phyloP scores from a whole-genome alignment of 2,113 vertebrate genomes.

The Psophia crepitans region DNA sequence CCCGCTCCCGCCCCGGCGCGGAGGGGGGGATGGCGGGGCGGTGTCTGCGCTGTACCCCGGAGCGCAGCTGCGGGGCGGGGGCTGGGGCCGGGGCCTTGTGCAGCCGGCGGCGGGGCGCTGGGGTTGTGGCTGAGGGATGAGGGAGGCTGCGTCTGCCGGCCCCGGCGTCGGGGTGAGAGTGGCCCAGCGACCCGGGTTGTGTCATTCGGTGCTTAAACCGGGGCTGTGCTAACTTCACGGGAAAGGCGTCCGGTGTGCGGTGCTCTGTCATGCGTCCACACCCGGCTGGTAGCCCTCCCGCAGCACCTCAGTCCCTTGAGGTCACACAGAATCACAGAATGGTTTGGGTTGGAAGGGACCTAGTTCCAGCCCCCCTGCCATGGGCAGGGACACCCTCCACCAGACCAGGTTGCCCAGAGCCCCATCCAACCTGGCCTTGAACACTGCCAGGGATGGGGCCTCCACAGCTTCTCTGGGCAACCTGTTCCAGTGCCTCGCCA shows the following conservation, averaged over 20 bases:
- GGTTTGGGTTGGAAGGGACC: too few species aligned
- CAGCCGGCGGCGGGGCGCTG: fast-evolving
- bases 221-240: too few species aligned
- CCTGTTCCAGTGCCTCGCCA: too few species aligned
- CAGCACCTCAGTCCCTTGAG: fast-evolving
- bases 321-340: too few species aligned
- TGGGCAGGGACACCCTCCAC: too few species aligned
- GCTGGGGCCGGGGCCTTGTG: fast-evolving
- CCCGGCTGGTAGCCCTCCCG: fast-evolving
- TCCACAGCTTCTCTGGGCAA: too few species aligned
- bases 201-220: background rate
- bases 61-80: fast-evolving
- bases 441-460: too few species aligned
- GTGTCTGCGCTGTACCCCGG: fast-evolving
- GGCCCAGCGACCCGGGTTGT: fast-evolving
- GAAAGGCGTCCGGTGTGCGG: too few species aligned
- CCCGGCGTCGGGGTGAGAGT: fast-evolving
- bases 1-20: background rate
- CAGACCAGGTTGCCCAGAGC: too few species aligned
- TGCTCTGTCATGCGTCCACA: background rate
- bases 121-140: fast-evolving
- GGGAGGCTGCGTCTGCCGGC: fast-evolving
- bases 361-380: too few species aligned
- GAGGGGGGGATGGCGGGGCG: background rate
- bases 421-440: too few species aligned